Conservation (phyloP, 2,888 invertebrate genomes). For the Cephus runcator region DNA sequence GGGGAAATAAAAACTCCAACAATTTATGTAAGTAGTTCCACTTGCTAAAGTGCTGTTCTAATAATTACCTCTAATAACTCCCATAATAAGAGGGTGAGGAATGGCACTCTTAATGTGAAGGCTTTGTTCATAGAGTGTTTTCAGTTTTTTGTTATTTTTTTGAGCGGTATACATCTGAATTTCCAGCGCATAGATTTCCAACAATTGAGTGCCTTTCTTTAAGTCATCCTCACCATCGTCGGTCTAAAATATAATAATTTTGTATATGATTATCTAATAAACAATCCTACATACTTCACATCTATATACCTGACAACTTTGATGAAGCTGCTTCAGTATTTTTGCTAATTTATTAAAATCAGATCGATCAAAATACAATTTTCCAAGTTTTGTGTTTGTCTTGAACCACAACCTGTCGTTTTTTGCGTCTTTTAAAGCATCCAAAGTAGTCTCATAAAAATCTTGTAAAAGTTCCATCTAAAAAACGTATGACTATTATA, state of each 20-base stretch:
- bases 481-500: conserved; percentile 30
- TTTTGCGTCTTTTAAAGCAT: conserved; percentile 96
- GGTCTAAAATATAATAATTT: conserved; percentile 70
- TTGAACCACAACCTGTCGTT: conserved; percentile 99
- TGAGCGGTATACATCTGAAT: conserved; percentile 99
- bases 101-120: conserved; percentile 99
- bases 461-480: conserved; percentile 98
- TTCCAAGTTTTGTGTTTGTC: conserved; percentile 98
- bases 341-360: conserved; percentile 95
- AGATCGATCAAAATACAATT: conserved; percentile 95
- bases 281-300: not conserved
- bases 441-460: conserved; percentile 96
- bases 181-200: conserved; percentile 98
- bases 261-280: not conserved
- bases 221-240: conserved; percentile 98
- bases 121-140: conserved; percentile 96
- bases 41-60: conserved; percentile 5
- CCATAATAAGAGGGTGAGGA: conserved; percentile 99
- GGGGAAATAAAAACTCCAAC: too few relatives aligned
- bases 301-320: conserved; percentile 86
- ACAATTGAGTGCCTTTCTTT: conserved; percentile 96
- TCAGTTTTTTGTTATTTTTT: conserved; percentile 98
- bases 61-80: conserved; percentile 90
- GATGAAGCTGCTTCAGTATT: conserved; percentile 96
- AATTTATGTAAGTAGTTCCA: too few relatives aligned